Conservation (phyloP, 2,888 invertebrate genomes). For the Platynereis dumerilii region DNA sequence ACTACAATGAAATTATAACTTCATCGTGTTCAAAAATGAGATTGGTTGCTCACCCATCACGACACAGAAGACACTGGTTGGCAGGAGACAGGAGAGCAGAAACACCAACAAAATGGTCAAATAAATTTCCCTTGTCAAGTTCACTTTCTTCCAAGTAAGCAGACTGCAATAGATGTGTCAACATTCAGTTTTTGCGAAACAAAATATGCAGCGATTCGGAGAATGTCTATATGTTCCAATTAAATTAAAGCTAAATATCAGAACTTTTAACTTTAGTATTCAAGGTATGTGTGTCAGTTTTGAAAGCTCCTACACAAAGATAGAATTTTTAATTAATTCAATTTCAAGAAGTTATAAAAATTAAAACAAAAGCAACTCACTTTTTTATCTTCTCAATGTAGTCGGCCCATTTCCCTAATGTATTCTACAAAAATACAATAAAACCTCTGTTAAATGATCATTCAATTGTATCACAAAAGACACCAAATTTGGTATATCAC, state of each 20-base stretch:
- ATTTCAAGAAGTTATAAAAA: neutral
- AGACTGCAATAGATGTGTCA: conserved; percentile 57
- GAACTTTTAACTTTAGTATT: too few species aligned
- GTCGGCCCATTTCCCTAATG: conserved; percentile 54
- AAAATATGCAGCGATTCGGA: too few species aligned
- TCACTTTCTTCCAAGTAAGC: conserved; percentile 61
- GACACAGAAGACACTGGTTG: conserved; percentile 48
- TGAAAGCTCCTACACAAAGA: too few species aligned
- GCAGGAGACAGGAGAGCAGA: conserved; percentile 51
- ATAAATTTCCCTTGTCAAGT: conserved; percentile 56
- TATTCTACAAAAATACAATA: conserved; percentile 46
- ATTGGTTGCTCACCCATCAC: conserved; percentile 48
- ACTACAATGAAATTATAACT: too few species aligned
- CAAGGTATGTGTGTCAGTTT: too few species aligned
- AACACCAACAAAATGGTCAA: conserved; percentile 52
- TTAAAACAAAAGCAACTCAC: conserved; percentile 42
- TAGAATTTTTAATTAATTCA: neutral
- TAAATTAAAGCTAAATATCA: too few species aligned
- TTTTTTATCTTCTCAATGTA: conserved; percentile 63
- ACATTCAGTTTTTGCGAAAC: too few species aligned
- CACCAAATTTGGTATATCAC: too few species aligned
- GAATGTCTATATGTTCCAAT: too few species aligned
- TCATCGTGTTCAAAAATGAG: too few species aligned
- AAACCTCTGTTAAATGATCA: neutral
- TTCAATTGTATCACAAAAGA: too few species aligned